Evolutionary conservation across 2,113 vertebrate genomes (phyloP).

Genomic region (Phainopepla nitens): DNA sequence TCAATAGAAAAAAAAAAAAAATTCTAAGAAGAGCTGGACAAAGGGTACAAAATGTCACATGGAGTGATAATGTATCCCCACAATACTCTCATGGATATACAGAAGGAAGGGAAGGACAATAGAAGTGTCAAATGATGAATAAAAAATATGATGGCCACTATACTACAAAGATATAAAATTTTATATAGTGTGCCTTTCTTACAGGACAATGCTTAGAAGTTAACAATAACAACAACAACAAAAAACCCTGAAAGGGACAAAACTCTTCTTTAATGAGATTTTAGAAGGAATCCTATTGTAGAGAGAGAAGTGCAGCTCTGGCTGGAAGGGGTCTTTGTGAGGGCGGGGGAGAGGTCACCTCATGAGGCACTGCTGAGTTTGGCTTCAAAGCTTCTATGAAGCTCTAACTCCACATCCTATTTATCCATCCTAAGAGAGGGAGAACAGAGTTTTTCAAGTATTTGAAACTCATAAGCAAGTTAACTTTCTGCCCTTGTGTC

Average conservation of each 20-base stretch:
- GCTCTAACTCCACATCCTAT: fast-evolving
- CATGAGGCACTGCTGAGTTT: background rate
- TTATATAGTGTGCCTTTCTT: background rate
- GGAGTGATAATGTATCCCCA: background rate
- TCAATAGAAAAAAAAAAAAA: background rate
- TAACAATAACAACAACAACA: background rate
- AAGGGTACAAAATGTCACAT: background rate
- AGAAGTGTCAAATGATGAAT: background rate
- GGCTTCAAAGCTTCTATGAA: background rate
- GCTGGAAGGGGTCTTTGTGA: background rate
- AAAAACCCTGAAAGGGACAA: background rate
- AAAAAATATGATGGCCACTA: background rate
- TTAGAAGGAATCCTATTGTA: background rate
- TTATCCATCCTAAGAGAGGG: background rate
- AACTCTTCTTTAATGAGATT: background rate
- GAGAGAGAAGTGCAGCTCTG: background rate
- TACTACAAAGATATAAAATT: background rate
- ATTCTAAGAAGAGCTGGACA: background rate
- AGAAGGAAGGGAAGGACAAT: background rate
- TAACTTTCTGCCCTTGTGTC: background rate
- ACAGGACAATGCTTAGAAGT: background rate
- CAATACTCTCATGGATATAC: fast-evolving
- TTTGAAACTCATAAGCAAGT: background rate
- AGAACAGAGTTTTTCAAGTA: background rate
- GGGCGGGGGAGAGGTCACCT: background rate